Conservation (phyloP, 2,888 invertebrate species). For the Conops quadrifasciatus region DNA sequence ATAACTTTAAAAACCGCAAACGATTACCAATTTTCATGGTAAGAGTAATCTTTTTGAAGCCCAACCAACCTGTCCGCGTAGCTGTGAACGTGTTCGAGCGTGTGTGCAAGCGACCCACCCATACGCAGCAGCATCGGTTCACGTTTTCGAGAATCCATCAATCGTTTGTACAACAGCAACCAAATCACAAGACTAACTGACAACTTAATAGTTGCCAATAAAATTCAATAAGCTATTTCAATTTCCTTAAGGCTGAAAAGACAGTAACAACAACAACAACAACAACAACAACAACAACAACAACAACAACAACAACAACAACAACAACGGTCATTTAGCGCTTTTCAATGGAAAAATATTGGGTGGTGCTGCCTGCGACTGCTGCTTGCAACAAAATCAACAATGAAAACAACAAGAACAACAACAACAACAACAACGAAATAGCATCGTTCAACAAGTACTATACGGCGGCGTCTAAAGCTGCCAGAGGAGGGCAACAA, state of each 20-base stretch:
- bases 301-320: neutral
- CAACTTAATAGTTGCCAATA: constrained; percentile 33
- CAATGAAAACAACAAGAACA: constrained; percentile 5
- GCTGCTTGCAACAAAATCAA: neutral
- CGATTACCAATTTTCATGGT: too few species aligned
- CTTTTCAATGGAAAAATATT: neutral
- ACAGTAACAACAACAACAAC: neutral
- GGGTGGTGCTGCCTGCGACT: neutral
- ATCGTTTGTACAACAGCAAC: constrained; percentile 13
- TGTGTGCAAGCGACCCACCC: neutral
- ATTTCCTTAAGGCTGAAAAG: constrained; percentile 24
- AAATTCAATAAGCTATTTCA: constrained; percentile 28
- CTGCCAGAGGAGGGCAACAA: neutral
- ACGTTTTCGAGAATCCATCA: constrained; percentile 3
- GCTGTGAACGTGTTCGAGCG: too few species aligned
- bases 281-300: neutral
- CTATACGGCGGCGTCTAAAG: neutral
- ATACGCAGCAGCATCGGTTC: neutral
- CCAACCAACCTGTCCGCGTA: too few species aligned
- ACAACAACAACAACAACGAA: neutral
- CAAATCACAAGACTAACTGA: constrained; percentile 9
- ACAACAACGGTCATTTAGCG: neutral
- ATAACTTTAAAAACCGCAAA: too few species aligned
- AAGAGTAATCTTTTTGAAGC: too few species aligned
- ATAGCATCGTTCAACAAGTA: neutral